A percentile compares a stretch with the other conserved stretches of the same genome.
These are phyloP conservation scores for Cydia pomonella DNA, from an alignment of 1,140 invertebrate genomes.

Conservation along the genomic window DNA sequence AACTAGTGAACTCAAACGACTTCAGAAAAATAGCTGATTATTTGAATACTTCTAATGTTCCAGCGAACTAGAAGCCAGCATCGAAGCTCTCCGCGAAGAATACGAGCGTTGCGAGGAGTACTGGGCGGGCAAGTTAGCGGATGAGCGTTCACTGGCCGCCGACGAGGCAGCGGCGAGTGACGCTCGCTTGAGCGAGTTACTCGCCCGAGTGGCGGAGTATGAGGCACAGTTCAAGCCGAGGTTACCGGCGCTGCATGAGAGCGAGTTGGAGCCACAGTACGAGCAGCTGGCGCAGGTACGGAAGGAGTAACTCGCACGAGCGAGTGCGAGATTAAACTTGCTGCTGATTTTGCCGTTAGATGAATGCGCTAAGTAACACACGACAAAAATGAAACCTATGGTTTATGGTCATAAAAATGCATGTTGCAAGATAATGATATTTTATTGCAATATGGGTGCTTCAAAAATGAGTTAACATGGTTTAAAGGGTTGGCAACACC, in stretches of 20 bases:
- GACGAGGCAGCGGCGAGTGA: constrained; percentile 89
- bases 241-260: constrained; percentile 84
- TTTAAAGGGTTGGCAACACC: no score
- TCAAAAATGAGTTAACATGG: no score
- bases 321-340: constrained; percentile 44
- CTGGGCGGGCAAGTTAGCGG: constrained; percentile 89
- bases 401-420: neutral
- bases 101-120: constrained; percentile 93
- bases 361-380: neutral
- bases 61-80: constrained; percentile 85
- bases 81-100: constrained; percentile 87
- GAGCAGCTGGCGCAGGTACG: constrained; percentile 87
- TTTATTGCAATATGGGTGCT: no score
- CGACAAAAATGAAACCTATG: neutral
- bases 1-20: no score
- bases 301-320: constrained; percentile 73
- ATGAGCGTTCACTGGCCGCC: constrained; percentile 88
- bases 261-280: constrained; percentile 89
- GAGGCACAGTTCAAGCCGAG: constrained; percentile 86
- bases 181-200: constrained; percentile 88
- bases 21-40: no score
- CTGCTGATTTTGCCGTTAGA: neutral
- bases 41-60: no score
- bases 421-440: no score
- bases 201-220: constrained; percentile 89